These are phyloP conservation scores for Sterna hirundo DNA, from an alignment of 2,113 vertebrate genomes.

Conservation along the genomic window DNA sequence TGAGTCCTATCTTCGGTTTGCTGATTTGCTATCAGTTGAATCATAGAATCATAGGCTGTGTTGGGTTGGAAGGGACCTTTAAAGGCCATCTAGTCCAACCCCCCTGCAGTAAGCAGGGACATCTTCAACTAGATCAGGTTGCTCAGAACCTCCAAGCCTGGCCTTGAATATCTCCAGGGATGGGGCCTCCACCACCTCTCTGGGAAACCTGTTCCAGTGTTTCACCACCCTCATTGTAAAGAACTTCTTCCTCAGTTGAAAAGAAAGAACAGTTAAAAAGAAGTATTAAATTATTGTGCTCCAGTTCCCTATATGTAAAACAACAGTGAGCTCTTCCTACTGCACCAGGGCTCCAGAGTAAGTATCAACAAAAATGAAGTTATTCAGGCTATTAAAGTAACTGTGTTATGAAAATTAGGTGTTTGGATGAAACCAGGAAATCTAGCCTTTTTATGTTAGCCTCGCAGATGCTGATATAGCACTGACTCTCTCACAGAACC, in stretches of 20 bases:
- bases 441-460: neutral
- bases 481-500: slow-evolving; percentile 67
- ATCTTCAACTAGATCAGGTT: no score
- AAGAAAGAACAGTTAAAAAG: neutral
- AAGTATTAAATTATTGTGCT: neutral
- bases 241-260: neutral
- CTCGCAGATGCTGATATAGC: neutral
- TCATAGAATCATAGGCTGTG: no score
- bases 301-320: neutral
- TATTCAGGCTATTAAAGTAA: neutral
- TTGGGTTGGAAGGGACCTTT: no score
- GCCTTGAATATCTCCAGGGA: no score
- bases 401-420: neutral
- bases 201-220: no score
- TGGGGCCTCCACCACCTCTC: no score
- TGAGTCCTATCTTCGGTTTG: neutral
- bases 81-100: no score
- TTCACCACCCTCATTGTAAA: no score
- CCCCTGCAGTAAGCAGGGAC: no score
- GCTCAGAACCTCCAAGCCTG: no score
- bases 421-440: neutral
- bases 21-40: neutral
- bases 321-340: neutral
- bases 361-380: neutral
- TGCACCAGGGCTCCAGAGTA: neutral